Base-by-base conservation (phyloP, 2,113 vertebrate genomes). In the Epinephelus cyanopodus region DNA sequence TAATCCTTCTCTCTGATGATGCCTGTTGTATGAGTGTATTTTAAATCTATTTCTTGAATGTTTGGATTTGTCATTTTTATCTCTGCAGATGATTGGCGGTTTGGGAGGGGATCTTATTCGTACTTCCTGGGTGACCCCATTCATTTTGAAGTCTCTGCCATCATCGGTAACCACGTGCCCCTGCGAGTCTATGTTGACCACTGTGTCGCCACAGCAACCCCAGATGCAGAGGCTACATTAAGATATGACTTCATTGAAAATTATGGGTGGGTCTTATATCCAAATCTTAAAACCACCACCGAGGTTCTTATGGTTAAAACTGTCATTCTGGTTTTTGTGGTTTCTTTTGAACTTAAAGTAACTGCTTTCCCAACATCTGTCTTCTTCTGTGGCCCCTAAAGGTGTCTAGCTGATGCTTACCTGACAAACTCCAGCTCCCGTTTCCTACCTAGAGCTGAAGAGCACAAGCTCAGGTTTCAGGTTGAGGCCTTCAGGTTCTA, bases 401-500 rank as follows among this genome's bases (percentile, higher is more conserved):
- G 94, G 54, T 95, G 94, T 87, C 88, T 94, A 18, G n/a, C 42
- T 42, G 94, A 95, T 23, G 84, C 92, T 42, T 85, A 78, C 75
- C 54, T 88, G 57, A 93, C 89, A 1, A 91, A 92, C 72, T 95
- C 94, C 18, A 87, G 29, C 25, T 92, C 93, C 0, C 66, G 0
- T 21, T 95, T 92, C 78, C 54, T 94, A 8, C 87, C 83, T 21
- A 87, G 94, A 79, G 25, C 42, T 1, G 67, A 87, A 37, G 85
- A 91, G 37, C 57, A 92, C 45, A 87, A 69, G 47, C 83, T 95
- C 69, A 80, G 86, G 50, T 90, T 95, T 29, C 79, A 85, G 48
- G 29, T 95, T 1, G 92, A 94, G 5, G 94, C 94, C 11, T 95
- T 95, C 77, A 85, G 53, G 65, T 94, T 95, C 70, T 73, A 93